These are phyloP conservation scores for Brachypodius melanocephalos DNA, from an alignment of 2,113 vertebrate species.

Conservation along the genomic window DNA sequence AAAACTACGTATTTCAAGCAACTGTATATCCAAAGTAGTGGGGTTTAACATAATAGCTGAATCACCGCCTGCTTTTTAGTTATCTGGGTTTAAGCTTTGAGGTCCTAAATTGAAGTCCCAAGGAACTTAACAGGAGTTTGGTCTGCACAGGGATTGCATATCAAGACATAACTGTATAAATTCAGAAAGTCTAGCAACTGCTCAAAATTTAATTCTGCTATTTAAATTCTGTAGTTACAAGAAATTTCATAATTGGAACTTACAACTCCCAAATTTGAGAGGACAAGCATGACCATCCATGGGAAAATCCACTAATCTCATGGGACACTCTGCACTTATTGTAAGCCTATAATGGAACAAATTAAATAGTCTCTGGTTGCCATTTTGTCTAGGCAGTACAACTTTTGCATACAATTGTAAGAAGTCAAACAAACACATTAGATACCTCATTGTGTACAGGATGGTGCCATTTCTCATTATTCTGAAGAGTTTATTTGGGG, in stretches of 20 bases:
- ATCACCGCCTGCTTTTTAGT: not conserved
- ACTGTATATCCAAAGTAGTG: not conserved
- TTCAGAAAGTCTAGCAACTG: not conserved
- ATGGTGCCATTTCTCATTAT: conserved; percentile 99
- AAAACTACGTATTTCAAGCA: not conserved
- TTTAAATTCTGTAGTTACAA: conserved; percentile 58
- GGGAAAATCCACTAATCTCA: conserved; percentile 97
- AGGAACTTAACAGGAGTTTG: conserved; percentile 53
- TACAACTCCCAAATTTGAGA: conserved; percentile 99
- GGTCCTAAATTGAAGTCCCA: not conserved
- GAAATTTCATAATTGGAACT: conserved; percentile 75
- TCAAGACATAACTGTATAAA: not conserved
- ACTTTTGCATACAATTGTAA: conserved; percentile 41
- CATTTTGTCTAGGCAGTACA: conserved; percentile 50
- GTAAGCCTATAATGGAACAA: conserved; percentile 85
- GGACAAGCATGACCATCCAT: conserved; percentile 99
- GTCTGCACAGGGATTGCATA: conserved; percentile 18
- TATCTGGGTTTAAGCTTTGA: not conserved
- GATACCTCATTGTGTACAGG: conserved; percentile 97
- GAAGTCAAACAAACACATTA: not conserved
- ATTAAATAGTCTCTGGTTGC: conserved; percentile 60
- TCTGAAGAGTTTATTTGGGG: conserved; percentile 96
- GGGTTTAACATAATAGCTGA: not conserved
- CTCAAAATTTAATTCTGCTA: conserved; percentile 42
- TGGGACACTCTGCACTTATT: conserved; percentile 96